phyloP scores from a whole-genome alignment of 2,797 vertebrate species.

The Geotrypetes seraphini region DNA sequence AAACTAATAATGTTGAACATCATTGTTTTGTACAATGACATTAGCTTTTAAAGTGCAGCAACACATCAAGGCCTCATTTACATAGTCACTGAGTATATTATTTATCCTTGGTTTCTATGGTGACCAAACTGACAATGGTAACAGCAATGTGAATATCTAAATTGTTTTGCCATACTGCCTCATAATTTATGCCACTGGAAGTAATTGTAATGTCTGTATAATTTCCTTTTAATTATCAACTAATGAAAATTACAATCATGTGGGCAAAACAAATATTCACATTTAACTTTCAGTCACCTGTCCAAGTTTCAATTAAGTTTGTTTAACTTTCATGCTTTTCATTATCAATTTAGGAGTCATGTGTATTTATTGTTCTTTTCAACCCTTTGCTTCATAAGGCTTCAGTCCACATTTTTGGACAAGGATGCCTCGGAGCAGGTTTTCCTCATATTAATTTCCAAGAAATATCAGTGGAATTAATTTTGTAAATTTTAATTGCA shows the following conservation, averaged over 20 bases:
- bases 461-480: constrained; percentile 44
- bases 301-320: constrained; percentile 32
- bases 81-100: constrained; percentile 48
- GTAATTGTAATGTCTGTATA: constrained; percentile 58
- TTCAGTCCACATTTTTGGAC: constrained; percentile 13
- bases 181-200: constrained; percentile 54
- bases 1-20: constrained; percentile 69
- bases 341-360: no score
- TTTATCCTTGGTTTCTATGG: constrained; percentile 51
- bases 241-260: constrained; percentile 64
- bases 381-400: constrained; percentile 12
- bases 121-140: constrained; percentile 48
- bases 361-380: constrained; percentile 5
- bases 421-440: constrained; percentile 9
- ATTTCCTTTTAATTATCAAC: constrained; percentile 66
- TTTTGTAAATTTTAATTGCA: constrained; percentile 54
- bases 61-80: constrained; percentile 57
- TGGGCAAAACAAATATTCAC: constrained; percentile 47
- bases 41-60: constrained; percentile 54
- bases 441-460: constrained; percentile 38
- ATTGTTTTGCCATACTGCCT: constrained; percentile 49
- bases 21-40: constrained; percentile 56
- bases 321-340: constrained; percentile 15
- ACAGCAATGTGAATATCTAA: constrained; percentile 35
- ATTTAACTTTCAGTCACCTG: constrained; percentile 47